Evolutionary conservation across 1,140 invertebrate species (phyloP).

Genomic region (Calycopis cecrops): DNA sequence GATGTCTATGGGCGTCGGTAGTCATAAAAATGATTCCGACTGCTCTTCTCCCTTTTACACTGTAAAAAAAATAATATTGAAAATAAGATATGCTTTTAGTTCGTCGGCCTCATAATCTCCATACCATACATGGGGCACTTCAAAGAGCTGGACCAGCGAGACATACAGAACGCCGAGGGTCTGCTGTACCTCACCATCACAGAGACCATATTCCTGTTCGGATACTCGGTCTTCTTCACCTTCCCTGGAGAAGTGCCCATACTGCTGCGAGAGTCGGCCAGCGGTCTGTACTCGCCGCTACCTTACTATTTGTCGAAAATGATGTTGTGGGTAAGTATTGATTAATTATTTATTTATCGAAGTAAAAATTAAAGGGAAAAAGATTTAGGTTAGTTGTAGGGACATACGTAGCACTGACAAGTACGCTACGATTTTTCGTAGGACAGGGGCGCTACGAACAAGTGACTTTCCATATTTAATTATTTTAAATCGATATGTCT

Average conservation of each 20-base stretch:
- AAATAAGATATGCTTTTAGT: conserved; percentile 51
- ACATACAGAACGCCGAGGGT: conserved; percentile 83
- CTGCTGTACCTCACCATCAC: conserved; percentile 81
- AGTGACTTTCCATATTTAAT: too few species aligned
- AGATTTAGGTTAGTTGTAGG: too few species aligned
- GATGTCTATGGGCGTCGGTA: too few species aligned
- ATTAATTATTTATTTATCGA: conserved; percentile 1
- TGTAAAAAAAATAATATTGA: too few species aligned
- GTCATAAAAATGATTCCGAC: too few species aligned
- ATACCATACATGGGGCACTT: conserved; percentile 77
- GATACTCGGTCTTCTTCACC: conserved; percentile 81
- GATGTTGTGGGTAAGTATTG: conserved; percentile 78
- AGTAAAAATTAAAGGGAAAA: too few species aligned
- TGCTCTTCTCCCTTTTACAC: too few species aligned
- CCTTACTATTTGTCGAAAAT: conserved; percentile 85
- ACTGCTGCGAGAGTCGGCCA: conserved; percentile 80
- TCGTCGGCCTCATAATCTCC: conserved; percentile 78
- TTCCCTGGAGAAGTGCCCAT: conserved; percentile 82
- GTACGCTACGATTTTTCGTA: too few species aligned
- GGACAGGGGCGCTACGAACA: too few species aligned
- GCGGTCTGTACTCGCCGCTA: conserved; percentile 78
- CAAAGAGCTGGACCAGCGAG: conserved; percentile 73
- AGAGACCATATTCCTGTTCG: conserved; percentile 83
- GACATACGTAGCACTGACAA: too few species aligned
- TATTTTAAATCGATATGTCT: too few species aligned